Evolutionary conservation across 2,888 invertebrate genomes (phyloP), one percentile per base, ranked within the genome.

Genomic region (Andrena bucephala): DNA sequence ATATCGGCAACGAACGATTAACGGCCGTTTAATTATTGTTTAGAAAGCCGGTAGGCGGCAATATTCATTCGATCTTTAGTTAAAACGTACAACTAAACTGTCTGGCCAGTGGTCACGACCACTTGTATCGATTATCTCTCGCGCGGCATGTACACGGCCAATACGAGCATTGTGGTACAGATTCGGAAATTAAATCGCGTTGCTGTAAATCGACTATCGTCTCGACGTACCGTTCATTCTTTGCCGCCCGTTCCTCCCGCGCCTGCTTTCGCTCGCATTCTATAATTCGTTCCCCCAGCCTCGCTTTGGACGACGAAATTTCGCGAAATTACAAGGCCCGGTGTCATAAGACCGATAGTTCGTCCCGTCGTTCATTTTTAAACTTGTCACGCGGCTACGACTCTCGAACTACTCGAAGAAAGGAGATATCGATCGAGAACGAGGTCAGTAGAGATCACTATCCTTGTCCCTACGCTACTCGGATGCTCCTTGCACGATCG

Each of bases 341-440:
- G 88, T 24, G 85, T 77, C 86, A 68, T 52, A 76, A 72, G 80
- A 85, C 89, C 84, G 86, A 88, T 88, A 87, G 63, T 74, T 74
- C 33, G 42, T 68, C 27, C 31, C 27, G 8, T 54, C 24, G 24
- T 79, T 60, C 74, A 29, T 59, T 60, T 60, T 68, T 36, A 20
- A 33, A 73, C 63, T 65, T 48, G 24, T 36, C 31, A 48, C 66
- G 62, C 59, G 72, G 69, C 75, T 13, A 33, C 24, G 67, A 79
- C 77, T 67, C 77, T 69, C 70, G 71, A 57, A 71, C 52, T 67
- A 62, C 54, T 59, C 67, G 82, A 72, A 72, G 79, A 83, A 85
- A 83, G 83, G 82, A 70, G 77, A 85, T 84, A 78, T 63, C 67
- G 72, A 86, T 85, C 69, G 85, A 83, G 83, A 85, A 87, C 82